These are phyloP conservation scores for Callyntrura sp. DNA, from an alignment of 2,888 invertebrate species.

Conservation along the genomic window DNA sequence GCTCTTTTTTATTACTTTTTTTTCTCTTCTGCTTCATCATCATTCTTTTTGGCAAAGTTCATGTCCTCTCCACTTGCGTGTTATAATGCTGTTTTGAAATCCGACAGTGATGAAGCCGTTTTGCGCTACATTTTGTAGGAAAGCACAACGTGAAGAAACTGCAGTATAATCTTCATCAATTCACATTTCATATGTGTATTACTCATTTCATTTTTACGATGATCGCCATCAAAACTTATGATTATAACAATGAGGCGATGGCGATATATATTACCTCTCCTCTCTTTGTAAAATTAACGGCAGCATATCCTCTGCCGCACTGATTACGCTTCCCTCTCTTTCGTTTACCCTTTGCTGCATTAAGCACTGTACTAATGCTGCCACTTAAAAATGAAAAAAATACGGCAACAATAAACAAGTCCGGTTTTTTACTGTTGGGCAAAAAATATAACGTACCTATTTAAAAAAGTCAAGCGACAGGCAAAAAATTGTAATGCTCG, in stretches of 20 bases:
- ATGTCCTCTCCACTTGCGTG: constrained; percentile 65
- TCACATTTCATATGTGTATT: constrained; percentile 3
- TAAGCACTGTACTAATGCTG: constrained; percentile 15
- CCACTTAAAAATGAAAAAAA: constrained; percentile 1
- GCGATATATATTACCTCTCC: background rate
- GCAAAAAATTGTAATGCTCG: background rate
- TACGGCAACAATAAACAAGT: constrained; percentile 52
- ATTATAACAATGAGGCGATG: constrained; percentile 17
- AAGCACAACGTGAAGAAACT: constrained; percentile 43
- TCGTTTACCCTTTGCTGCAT: constrained; percentile 25
- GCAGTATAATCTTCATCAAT: constrained; percentile 27
- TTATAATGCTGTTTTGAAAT: background rate
- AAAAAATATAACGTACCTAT: background rate
- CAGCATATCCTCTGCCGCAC: constrained; percentile 22
- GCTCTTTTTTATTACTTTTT: constrained; percentile 54
- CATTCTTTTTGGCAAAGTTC: constrained; percentile 74
- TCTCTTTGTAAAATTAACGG: background rate
- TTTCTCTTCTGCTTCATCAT: constrained; percentile 32
- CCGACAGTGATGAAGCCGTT: constrained; percentile 16
- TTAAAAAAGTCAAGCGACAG: constrained; percentile 14
- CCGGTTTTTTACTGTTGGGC: constrained; percentile 27
- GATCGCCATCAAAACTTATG: constrained; percentile 41
- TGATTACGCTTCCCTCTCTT: constrained; percentile 11
- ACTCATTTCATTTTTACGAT: constrained; percentile 30
- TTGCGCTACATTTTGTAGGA: constrained; percentile 23